Base-by-base conservation (phyloP, 64 coral and sea anemone genomes). In the Porites lutea region DNA sequence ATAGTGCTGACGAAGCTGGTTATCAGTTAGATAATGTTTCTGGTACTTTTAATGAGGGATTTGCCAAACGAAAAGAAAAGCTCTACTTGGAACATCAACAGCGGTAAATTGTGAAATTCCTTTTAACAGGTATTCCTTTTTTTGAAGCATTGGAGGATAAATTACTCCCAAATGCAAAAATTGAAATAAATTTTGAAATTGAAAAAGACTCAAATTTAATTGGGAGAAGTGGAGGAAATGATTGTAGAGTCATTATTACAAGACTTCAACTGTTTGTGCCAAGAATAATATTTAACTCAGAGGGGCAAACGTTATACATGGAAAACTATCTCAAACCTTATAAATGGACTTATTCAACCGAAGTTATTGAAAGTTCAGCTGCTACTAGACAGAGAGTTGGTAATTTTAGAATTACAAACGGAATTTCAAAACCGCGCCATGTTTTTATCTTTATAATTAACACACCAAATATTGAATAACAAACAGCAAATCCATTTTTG, bases 381-480 rank as follows among this genome's bases (percentile, higher is more conserved):
- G 27, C 37, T 12, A 59, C 52, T 51, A 10, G 0, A 8, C 47
- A 87, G 4, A 45, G 49, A 43, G 48, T 11, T 7, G 91, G 83
- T 18, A 61, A 18, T 8, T 93, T 93, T 37, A 57, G 67, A 48
- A 80, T 93, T 13, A 53, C 74, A 2, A 48, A 13, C 50, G 81
- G 81, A 49, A 77, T 92, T 4, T 49, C 69, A 48, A 54, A 70
- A 43, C 84, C 60, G 13, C 20, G 74, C 3, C 91, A 92, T 68
- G 82, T 92, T 5, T 92, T 92, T 45, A 45, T 92, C 5, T 92
- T 70, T 13, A 77, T 92, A 3, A 14, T 70, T 14, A 87, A 92
- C 53, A 72, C 77, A 58, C 74, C 72, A 1, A 47, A 2, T 2
- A 8, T 59, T 14, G 61, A 78, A 75, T 5, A 6, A 8, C 71